Evolutionary conservation across 2,888 invertebrate species (phyloP).

Genomic region (Andrena dorsata): DNA sequence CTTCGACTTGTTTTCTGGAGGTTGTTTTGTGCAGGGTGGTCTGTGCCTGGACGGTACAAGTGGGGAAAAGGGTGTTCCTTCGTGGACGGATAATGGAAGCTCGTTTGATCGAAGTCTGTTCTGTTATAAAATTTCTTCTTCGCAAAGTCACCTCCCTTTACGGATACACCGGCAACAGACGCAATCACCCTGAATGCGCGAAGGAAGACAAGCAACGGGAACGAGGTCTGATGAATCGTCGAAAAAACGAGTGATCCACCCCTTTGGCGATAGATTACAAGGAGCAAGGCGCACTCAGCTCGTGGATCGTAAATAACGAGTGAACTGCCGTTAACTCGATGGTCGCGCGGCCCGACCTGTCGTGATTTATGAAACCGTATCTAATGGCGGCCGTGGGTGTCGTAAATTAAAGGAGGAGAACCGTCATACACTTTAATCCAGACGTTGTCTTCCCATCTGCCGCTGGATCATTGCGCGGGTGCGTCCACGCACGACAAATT

Average conservation of each 20-base stretch:
- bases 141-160: too few species aligned
- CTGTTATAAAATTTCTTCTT: too few species aligned
- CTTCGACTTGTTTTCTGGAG: not conserved
- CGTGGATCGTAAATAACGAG: slow-evolving; percentile 37
- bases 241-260: not conserved
- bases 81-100: not conserved
- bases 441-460: slow-evolving; percentile 67
- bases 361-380: slow-evolving; percentile 66
- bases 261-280: not conserved
- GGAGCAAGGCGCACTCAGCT: slow-evolving; percentile 6
- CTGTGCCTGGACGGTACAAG: not conserved
- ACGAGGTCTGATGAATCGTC: not conserved
- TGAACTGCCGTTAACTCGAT: slow-evolving; percentile 34
- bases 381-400: slow-evolving; percentile 52
- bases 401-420: slow-evolving; percentile 55
- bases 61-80: not conserved
- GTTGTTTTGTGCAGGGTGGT: not conserved
- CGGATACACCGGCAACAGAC: not conserved
- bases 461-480: slow-evolving; percentile 54
- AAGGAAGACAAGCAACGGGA: not conserved
- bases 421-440: slow-evolving; percentile 57
- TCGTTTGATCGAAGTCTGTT: too few species aligned
- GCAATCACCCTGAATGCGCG: not conserved
- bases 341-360: slow-evolving; percentile 32
- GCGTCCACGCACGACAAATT: slow-evolving; percentile 54